Conservation (phyloP, 2,888 invertebrate genomes). For the Tipula vernalis region DNA sequence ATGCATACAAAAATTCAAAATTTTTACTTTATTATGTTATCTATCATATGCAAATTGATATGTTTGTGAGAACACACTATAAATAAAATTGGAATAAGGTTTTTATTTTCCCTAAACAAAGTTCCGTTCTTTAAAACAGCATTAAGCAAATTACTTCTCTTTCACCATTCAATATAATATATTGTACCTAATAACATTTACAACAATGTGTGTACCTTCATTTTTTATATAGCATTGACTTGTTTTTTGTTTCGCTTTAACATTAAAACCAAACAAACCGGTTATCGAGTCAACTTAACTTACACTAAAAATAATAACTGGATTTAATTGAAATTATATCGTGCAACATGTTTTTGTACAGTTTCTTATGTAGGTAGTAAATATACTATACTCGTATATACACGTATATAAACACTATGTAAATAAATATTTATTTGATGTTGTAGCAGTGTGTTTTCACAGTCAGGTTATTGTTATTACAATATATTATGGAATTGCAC, state of each 20-base stretch:
- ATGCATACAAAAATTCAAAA: too few relatives aligned
- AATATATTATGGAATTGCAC: neutral
- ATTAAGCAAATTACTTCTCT: too few relatives aligned
- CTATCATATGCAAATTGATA: too few relatives aligned
- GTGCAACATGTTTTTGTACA: neutral
- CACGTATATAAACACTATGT: neutral
- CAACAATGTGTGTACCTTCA: neutral
- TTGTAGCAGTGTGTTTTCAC: neutral
- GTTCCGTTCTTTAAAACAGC: too few relatives aligned
- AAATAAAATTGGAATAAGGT: too few relatives aligned
- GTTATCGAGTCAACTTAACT: neutral
- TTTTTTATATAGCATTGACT: neutral
- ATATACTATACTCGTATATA: neutral
- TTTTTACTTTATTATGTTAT: too few relatives aligned
- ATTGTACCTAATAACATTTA: too few relatives aligned
- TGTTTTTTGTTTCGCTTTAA: neutral
- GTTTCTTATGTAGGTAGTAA: neutral
- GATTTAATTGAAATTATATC: neutral
- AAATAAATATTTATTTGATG: neutral
- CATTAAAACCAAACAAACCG: neutral
- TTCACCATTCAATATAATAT: too few relatives aligned
- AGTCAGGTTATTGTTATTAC: neutral
- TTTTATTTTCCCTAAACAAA: too few relatives aligned
- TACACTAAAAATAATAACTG: neutral
- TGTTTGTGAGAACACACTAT: too few relatives aligned